Percentiles rank a stretch among this genome's conserved stretches.
Evolutionary conservation across 37 sponge, comb jelly and placozoan species (phyloP).

Genomic region (Lycopodina hypogea): DNA sequence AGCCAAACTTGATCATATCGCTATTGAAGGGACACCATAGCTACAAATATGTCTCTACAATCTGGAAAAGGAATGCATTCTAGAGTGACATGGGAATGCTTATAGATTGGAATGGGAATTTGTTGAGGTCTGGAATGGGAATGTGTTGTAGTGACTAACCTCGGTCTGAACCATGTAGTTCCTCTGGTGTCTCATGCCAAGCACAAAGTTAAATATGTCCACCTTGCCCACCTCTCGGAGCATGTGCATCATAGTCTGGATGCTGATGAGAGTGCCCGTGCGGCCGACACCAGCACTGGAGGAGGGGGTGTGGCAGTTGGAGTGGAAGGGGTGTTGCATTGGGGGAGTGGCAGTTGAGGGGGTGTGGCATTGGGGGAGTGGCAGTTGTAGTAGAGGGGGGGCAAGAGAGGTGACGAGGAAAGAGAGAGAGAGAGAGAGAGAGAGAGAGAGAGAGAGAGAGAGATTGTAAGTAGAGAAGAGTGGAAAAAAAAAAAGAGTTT

Average conservation of each 20-base stretch:
- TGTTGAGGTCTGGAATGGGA: too few species aligned
- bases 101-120: too few species aligned
- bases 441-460: neutral
- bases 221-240: slow-evolving; percentile 57
- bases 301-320: slow-evolving; percentile 4
- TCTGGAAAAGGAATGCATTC: too few species aligned
- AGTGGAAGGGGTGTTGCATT: neutral
- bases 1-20: too few species aligned
- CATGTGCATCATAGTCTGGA: slow-evolving; percentile 64
- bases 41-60: too few species aligned
- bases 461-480: neutral
- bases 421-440: neutral
- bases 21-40: too few species aligned
- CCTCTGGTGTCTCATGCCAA: slow-evolving; percentile 57
- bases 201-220: slow-evolving; percentile 72
- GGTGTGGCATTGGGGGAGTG: neutral
- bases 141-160: slow-evolving; percentile 32
- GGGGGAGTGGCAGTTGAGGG: neutral
- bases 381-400: slow-evolving; percentile 10
- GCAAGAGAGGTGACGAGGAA: neutral
- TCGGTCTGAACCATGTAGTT: slow-evolving; percentile 90
- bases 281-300: slow-evolving; percentile 84
- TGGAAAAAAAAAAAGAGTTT: too few species aligned
- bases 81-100: too few species aligned
- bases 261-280: slow-evolving; percentile 72